Percentiles rank a stretch among this genome's conserved stretches.
Conservation (phyloP, 2,888 invertebrate genomes). For the Prenolepis imparis region DNA sequence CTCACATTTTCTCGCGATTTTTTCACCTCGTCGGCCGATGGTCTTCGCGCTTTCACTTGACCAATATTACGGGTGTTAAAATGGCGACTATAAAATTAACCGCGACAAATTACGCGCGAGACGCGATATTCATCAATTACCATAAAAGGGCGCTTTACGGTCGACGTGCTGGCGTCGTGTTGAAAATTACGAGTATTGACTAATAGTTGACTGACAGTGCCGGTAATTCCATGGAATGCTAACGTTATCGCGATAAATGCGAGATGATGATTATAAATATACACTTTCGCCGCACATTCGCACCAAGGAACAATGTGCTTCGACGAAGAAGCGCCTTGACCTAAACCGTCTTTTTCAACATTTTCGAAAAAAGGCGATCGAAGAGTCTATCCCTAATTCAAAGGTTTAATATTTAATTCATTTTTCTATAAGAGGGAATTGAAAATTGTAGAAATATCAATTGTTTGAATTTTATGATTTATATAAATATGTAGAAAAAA, state of each 20-base stretch:
- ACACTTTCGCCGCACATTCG: conserved; percentile 64
- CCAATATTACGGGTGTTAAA: conserved; percentile 7
- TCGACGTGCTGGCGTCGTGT: conserved; percentile 20
- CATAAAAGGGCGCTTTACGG: conserved; percentile 20
- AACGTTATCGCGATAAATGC: conserved; percentile 53
- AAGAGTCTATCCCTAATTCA: not conserved
- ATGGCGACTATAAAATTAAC: not conserved
- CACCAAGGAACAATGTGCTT: conserved; percentile 60
- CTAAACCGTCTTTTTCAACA: conserved; percentile 59
- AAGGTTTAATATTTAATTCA: not conserved
- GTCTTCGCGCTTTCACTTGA: not conserved
- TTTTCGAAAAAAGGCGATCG: conserved; percentile 60
- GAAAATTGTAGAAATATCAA: not conserved
- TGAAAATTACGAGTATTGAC: conserved; percentile 18
- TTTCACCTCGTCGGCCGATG: not conserved
- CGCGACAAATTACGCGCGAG: conserved; percentile 8
- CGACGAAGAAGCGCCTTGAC: conserved; percentile 66
- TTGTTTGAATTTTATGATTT: not conserved
- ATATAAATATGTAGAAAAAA: not conserved
- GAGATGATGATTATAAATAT: conserved; percentile 63
- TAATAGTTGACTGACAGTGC: conserved; percentile 34
- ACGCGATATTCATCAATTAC: conserved; percentile 40
- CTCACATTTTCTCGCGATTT: not conserved
- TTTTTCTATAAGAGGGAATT: not conserved
- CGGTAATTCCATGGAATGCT: not conserved